A percentile compares a stretch with the other conserved stretches of the same genome.
Evolutionary conservation across 2,113 vertebrate species (phyloP).

Genomic region (Penelope pileata): DNA sequence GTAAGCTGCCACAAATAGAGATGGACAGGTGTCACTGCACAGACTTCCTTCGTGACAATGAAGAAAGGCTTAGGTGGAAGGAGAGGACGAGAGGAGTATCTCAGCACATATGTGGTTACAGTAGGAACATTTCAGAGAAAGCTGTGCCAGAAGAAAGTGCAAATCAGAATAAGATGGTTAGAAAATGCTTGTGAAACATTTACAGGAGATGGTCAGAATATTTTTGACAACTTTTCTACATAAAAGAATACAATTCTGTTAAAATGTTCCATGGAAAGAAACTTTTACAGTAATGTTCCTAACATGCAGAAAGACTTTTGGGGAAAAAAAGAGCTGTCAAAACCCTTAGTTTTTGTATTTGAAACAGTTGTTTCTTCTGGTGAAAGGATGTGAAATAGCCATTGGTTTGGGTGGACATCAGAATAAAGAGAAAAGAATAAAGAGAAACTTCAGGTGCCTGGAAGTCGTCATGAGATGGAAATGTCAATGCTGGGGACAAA

Average conservation of each 20-base stretch:
- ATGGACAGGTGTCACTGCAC: background rate
- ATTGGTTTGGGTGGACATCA: background rate
- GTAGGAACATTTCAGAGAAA: background rate
- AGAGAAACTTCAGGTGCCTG: background rate
- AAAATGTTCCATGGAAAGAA: background rate
- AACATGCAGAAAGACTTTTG: background rate
- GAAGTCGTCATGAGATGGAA: background rate
- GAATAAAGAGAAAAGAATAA: background rate
- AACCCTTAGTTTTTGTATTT: background rate
- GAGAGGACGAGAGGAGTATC: background rate
- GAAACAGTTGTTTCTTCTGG: background rate
- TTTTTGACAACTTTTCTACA: background rate
- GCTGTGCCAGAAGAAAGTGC: background rate
- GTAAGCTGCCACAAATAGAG: background rate
- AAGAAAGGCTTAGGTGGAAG: background rate
- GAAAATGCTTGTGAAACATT: slow-evolving; percentile 5
- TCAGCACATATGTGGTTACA: background rate
- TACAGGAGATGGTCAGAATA: background rate
- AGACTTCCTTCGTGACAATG: background rate
- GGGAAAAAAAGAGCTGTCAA: background rate
- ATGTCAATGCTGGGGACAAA: background rate
- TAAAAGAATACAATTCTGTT: background rate
- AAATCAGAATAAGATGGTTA: background rate
- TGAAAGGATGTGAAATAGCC: background rate
- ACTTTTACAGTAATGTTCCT: background rate